Conservation (phyloP, 2,888 invertebrate genomes). For the Polia nebulosa region DNA sequence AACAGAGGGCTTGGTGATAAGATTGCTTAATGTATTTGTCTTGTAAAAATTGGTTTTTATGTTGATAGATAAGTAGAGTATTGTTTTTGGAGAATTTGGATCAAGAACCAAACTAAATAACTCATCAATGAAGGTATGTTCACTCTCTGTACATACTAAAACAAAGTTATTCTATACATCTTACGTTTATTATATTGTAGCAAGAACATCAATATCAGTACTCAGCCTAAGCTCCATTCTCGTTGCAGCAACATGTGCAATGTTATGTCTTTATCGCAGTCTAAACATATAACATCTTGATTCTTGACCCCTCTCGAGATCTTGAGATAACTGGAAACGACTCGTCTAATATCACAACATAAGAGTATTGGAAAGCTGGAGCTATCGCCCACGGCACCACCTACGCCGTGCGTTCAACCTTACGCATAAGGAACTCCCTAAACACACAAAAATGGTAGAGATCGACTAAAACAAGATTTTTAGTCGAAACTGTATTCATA, state of each 20-base stretch:
- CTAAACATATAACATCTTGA: slow-evolving; percentile 44
- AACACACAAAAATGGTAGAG: slow-evolving; percentile 55
- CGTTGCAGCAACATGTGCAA: slow-evolving; percentile 9
- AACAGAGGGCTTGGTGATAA: slow-evolving; percentile 56
- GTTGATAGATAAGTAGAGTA: neutral
- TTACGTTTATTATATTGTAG: slow-evolving; percentile 9
- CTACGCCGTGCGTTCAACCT: slow-evolving; percentile 61
- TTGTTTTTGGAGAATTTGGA: neutral
- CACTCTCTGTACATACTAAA: neutral
- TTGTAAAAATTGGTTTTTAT: slow-evolving; percentile 22
- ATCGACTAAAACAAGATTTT: too few relatives aligned
- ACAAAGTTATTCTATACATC: neutral
- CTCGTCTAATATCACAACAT: slow-evolving; percentile 22
- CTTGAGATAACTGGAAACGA: slow-evolving; percentile 28
- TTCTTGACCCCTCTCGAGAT: slow-evolving; percentile 45
- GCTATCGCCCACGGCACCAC: slow-evolving; percentile 53
- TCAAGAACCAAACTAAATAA: too few relatives aligned
- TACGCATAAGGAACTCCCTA: slow-evolving; percentile 18
- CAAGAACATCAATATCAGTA: neutral
- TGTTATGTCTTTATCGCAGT: slow-evolving; percentile 38
- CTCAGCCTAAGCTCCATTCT: neutral
- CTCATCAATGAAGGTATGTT: neutral
- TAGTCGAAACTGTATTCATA: too few relatives aligned
- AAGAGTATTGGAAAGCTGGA: slow-evolving; percentile 56
- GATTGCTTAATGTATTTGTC: slow-evolving; percentile 53